phyloP scores from a whole-genome alignment of 2,113 vertebrate species.

The Heliornis fulica region DNA sequence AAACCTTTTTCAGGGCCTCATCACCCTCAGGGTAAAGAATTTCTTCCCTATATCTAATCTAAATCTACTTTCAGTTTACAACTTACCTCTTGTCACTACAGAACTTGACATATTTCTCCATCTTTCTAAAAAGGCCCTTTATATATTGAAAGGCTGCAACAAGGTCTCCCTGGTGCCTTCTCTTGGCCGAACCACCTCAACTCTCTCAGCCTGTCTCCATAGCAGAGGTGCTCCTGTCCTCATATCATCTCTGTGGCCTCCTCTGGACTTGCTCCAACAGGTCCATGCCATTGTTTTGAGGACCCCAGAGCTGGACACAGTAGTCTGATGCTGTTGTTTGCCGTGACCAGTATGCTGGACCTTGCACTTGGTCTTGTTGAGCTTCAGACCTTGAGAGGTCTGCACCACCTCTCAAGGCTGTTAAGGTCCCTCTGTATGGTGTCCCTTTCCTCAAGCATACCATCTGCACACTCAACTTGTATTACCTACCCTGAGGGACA shows the following conservation, averaged over 20 bases:
- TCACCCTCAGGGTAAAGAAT: neutral
- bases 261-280: neutral
- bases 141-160: too few species aligned
- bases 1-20: neutral
- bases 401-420: neutral
- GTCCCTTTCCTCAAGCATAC: neutral
- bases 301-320: neutral
- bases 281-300: neutral
- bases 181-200: neutral
- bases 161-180: neutral
- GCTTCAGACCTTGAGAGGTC: neutral
- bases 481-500: neutral
- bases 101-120: neutral
- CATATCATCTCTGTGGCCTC: too few species aligned
- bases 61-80: neutral
- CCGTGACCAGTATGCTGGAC: neutral
- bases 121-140: neutral
- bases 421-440: neutral
- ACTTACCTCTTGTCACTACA: neutral
- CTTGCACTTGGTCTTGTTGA: neutral
- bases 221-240: neutral
- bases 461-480: neutral
- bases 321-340: neutral
- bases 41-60: neutral
- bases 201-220: neutral